Base-by-base conservation (phyloP, 2,888 invertebrate genomes). In the Myathropa florea region DNA sequence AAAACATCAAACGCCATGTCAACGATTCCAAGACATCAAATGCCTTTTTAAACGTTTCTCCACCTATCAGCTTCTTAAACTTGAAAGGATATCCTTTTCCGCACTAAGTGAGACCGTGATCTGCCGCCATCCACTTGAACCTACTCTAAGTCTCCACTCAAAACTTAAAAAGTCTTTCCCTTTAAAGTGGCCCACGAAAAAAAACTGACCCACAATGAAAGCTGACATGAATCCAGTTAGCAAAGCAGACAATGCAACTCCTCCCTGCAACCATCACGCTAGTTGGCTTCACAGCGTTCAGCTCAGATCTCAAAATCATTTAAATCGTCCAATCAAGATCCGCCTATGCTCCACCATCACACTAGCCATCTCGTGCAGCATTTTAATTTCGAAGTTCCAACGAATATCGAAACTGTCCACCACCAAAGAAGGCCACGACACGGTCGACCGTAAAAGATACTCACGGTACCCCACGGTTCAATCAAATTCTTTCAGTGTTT, bases 391-490 rank as follows among this genome's bases (percentile, higher is more conserved):
- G 57, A 23, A 60, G 63, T 61, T 70, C 46, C 73, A 23, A 55
- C 60, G 70, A 70, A 53, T 61, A 39, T 61, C 36, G 46, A 46
- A 46, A 46, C 46, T 77, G 70, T 70, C 79, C 28, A 57, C 65
- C 64, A 59, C 83, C 83, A 24, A 79, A 83, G 83, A 83, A 83
- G 80, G 83, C 80, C 83, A 83, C 83, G 83, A 73, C 26, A 65
- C 57, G 55, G 26, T 28, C 55, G 30, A 24, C 67, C 30, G 18
- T 28, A n/a, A 79, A 57, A 21, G 57, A 18, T 21, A 55, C 53
- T 14, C 21, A 23, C 24, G 53, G 36, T 67, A 73, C 64, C 76
- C 75, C 84, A 81, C 61, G 67, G 81, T 85, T 85, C 72, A 77
- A 77, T 85, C 77, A 72, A 81, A 46, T 46, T 46, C 46, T 46